A percentile compares a stretch with the other conserved stretches of the same genome.
These are phyloP conservation scores for Trissoscelio sp. DNA, from an alignment of 2,888 invertebrate genomes.

Conservation along the genomic window DNA sequence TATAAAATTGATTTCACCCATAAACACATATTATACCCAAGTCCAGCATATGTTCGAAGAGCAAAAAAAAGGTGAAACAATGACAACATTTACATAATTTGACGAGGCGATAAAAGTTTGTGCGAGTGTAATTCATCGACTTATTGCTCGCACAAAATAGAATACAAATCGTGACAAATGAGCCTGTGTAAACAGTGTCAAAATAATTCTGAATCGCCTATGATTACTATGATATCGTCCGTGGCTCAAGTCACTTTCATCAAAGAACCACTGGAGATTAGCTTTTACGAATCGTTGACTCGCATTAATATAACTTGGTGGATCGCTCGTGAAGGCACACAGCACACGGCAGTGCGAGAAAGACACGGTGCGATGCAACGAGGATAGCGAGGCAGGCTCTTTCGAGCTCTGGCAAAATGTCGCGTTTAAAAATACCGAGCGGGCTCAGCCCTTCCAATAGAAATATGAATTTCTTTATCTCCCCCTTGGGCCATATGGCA, in stretches of 20 bases:
- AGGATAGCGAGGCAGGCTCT: conserved; percentile 36
- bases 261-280: conserved; percentile 69
- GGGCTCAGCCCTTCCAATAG: conserved; percentile 76
- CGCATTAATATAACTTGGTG: conserved; percentile 69
- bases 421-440: conserved; percentile 74
- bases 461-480: conserved; percentile 81
- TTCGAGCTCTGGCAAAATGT: conserved; percentile 70
- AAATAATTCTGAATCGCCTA: conserved; percentile 67
- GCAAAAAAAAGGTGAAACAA: conserved; percentile 49
- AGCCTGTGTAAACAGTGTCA: conserved; percentile 68
- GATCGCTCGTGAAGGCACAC: conserved; percentile 53
- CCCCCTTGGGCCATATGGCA: conserved; percentile 77
- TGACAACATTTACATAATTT: conserved; percentile 61
- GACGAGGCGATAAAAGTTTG: conserved; percentile 66
- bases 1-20: neutral
- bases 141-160: conserved; percentile 64
- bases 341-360: conserved; percentile 15
- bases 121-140: conserved; percentile 65
- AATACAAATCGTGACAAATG: conserved; percentile 69
- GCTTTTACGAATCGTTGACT: conserved; percentile 71
- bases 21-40: conserved; percentile 1
- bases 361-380: conserved; percentile 30
- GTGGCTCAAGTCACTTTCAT: conserved; percentile 68
- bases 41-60: conserved; percentile 9
- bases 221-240: conserved; percentile 67